Evolutionary conservation across 1,140 invertebrate species (phyloP), one percentile per base, ranked within the genome.

Genomic region (Mya arenaria): DNA sequence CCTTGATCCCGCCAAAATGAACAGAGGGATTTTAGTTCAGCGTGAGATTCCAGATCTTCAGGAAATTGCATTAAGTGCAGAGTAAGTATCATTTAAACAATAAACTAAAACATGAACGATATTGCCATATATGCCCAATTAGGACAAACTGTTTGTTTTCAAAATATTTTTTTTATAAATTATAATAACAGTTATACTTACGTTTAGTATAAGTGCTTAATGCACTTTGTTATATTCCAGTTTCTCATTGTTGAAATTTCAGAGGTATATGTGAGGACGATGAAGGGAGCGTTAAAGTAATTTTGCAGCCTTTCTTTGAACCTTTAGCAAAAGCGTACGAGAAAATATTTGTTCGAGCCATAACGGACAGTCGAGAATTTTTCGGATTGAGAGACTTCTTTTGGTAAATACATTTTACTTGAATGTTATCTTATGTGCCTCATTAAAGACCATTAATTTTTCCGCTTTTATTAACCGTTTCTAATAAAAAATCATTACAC

Each of bases 321-420:
- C 83, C 85, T 4, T 60, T 92, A 66, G 86, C 91, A 19, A 62
- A 81, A 56, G 87, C 88, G 3, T 92, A 92, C 68, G 62, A 88
- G 32, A 55, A 83, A 25, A 69, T 92, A 19, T 91, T 88, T 73
- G 30, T 86, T 72, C 66, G 80, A 30, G 83, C 86, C 78, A 83
- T 17, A 19, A 72, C 60, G 82, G 82, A 69, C 17, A 69, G 58
- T 58, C 84, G 90, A 66, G 92, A 92, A 82, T 92, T 92, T 73
- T 92, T 91, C 86, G 92, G 92, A 48, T 83, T 92, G 2, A 83
- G 92, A 66, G 92, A 92, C 77, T 92, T 92, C 65, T 92, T 92
- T 83, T 91, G 91, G 87, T 91, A 77, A n/a, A n/a, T n/a, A n/a
- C n/a, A n/a, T n/a, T n/a, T n/a, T n/a, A n/a, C n/a, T n/a, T n/a